Conservation (phyloP, 2,113 vertebrate genomes). For the Cercopithecus mona region DNA sequence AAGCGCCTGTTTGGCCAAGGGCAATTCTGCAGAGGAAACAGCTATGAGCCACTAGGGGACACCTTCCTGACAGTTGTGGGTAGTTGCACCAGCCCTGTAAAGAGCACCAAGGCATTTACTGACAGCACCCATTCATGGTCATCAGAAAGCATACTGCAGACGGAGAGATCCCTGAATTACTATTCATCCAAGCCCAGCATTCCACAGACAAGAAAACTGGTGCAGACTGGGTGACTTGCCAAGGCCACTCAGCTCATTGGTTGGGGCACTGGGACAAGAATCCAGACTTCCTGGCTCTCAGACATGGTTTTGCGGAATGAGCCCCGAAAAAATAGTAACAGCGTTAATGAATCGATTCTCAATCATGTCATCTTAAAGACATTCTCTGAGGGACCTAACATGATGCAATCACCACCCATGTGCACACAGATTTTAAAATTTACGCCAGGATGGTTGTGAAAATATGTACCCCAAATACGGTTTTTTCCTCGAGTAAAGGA, state of each 20-base stretch:
- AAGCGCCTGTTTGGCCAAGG: background rate
- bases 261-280: background rate
- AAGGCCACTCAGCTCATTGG: background rate
- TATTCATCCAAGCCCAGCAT: background rate
- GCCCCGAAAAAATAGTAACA: background rate
- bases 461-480: background rate
- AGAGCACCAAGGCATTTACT: background rate
- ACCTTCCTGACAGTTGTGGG: background rate
- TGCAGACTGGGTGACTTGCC: background rate
- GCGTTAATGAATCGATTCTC: background rate
- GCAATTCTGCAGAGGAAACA: background rate
- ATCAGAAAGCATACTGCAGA: background rate
- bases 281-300: background rate
- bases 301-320: background rate
- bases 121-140: no score
- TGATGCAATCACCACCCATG: background rate
- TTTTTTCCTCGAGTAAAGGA: background rate
- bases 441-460: background rate
- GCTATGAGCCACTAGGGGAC: background rate
- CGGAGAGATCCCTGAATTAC: background rate
- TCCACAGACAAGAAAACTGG: background rate
- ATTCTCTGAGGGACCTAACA: fast-evolving
- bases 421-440: background rate
- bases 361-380: background rate
- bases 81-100: background rate